phyloP scores from a whole-genome alignment of 2,797 vertebrate genomes.

The Momotus momota region DNA sequence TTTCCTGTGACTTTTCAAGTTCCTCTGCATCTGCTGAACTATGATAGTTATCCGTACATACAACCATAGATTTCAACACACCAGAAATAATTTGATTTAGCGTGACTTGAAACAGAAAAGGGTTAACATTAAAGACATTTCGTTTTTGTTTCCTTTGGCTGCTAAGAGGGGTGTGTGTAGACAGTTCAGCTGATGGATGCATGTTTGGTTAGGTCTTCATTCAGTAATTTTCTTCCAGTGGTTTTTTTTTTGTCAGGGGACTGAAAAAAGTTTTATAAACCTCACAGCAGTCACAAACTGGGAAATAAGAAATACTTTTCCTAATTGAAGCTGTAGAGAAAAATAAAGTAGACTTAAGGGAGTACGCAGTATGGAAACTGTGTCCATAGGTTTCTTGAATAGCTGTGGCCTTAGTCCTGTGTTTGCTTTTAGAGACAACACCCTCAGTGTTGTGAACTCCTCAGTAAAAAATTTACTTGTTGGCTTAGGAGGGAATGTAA shows the following conservation, averaged over 20 bases:
- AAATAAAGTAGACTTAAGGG: background rate
- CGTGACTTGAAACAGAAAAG: background rate
- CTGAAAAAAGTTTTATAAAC: background rate
- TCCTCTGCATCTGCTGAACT: background rate
- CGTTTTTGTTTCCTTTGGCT: background rate
- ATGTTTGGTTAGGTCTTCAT: background rate
- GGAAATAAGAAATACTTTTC: background rate
- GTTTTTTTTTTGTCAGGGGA: background rate
- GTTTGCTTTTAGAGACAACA: background rate
- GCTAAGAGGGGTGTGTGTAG: background rate
- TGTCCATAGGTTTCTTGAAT: background rate
- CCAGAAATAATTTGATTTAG: background rate
- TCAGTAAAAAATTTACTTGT: background rate
- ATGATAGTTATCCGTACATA: background rate
- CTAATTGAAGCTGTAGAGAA: background rate
- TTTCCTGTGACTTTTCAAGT: background rate
- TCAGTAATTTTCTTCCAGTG: background rate
- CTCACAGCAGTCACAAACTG: background rate
- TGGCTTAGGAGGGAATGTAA: background rate
- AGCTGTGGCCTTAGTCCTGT: background rate
- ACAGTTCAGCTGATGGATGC: background rate
- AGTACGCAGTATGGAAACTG: background rate
- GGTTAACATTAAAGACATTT: background rate
- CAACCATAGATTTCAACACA: background rate
- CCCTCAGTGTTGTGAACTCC: background rate